These are phyloP conservation scores for Manduca sexta DNA, from an alignment of 1,140 invertebrate genomes.

Conservation along the genomic window DNA sequence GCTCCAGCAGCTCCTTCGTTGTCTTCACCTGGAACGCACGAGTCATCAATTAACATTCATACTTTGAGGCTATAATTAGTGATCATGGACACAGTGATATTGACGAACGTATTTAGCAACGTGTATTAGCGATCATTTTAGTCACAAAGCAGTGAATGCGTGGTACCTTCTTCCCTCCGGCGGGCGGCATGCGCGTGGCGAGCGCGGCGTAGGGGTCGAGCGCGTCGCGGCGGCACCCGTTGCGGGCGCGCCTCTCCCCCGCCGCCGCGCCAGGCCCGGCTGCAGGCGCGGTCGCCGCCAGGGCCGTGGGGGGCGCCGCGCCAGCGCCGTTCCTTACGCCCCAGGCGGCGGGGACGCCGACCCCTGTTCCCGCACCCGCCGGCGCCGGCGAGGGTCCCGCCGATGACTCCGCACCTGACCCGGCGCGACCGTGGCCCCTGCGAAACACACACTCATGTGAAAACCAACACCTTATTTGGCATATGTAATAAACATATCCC, in stretches of 20 bases:
- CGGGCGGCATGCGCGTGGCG: slow-evolving; percentile 44
- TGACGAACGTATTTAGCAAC: no score
- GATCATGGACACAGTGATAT: no score
- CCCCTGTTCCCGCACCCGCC: not conserved
- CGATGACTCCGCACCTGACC: slow-evolving; percentile 24
- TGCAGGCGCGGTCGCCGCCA: not conserved
- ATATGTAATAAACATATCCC: no score
- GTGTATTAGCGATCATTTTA: no score
- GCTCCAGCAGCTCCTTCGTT: slow-evolving; percentile 62
- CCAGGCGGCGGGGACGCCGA: not conserved
- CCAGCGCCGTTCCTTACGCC: no score
- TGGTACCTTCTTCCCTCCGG: slow-evolving; percentile 55
- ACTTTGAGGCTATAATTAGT: no score
- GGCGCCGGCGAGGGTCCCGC: slow-evolving; percentile 5
- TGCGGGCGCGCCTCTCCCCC: slow-evolving; percentile 29
- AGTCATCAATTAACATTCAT: no score
- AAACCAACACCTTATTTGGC: no score
- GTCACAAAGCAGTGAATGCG: not conserved
- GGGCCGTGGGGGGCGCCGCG: no score
- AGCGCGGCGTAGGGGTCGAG: slow-evolving; percentile 48
- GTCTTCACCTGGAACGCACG: slow-evolving; percentile 47
- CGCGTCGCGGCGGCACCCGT: slow-evolving; percentile 33
- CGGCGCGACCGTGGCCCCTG: slow-evolving; percentile 53
- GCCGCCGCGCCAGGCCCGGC: slow-evolving; percentile 4
- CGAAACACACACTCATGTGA: not conserved